Evolutionary conservation across 2,113 vertebrate species (phyloP), one percentile per base, ranked within the genome.

Genomic region (Colistium nudipinnis): DNA sequence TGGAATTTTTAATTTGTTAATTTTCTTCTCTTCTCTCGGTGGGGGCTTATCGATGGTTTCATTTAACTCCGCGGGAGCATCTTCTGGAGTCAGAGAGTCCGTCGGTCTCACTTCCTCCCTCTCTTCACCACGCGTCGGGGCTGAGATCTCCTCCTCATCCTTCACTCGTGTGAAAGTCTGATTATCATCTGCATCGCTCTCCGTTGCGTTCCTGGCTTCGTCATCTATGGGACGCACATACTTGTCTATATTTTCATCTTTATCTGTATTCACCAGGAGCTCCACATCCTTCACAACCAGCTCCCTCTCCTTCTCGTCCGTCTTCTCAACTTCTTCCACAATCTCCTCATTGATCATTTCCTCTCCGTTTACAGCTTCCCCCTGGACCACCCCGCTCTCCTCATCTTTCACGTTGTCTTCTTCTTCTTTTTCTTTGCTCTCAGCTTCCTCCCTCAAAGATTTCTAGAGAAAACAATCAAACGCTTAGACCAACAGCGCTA

Each of bases 1-100:
- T 3, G 96, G 95, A 31, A 95, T 93, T 59, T 95, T 96, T 74
- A 98, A 59, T 78, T 98, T 99, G 33, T 94, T 94, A 68, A 96
- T 86, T 88, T 94, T 95, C 71, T 87, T 95, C 69, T 91, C 94
- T 69, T 93, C 93, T 71, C 93, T 94, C 20, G 83, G 91, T 24
- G 89, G 87, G 43, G 90, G 70, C 11, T 88, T 74, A 36, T 82
- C 81, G 35, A 85, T 59, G 19, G 62, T 64, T 0, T 90, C 84
- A 0, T 84, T 82, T 4, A 28, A 39, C 60, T 77, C 68, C 10
- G 53, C 64, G 19, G 55, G 20, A 28, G 43, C 16, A 16, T 72
- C 65, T 38, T 60, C 36, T 6, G 39, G 14, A 47, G 14, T 16
- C 7, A 45, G 44, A 19, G 56, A 31, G 1, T 81, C 68, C 38